A percentile compares a stretch with the other conserved stretches of the same genome.
These are phyloP conservation scores for Zaprionus camerounensis DNA, from an alignment of 1,140 invertebrate species.

Conservation along the genomic window DNA sequence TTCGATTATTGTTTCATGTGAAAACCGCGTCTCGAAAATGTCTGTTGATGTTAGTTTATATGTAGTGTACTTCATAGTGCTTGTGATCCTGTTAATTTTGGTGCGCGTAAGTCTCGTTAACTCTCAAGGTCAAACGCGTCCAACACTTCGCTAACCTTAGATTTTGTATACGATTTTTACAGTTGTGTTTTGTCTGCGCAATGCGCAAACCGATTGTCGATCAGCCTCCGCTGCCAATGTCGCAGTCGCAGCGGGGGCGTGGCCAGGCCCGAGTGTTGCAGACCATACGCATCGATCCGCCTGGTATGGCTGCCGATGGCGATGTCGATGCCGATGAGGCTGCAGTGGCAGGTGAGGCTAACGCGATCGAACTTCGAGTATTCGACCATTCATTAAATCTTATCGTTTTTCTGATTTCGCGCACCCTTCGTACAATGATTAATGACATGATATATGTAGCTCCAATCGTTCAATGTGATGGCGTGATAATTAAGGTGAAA, in stretches of 20 bases:
- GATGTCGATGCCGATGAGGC: neutral
- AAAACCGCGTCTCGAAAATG: constrained; percentile 9
- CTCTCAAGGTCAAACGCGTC: neutral
- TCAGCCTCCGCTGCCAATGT: constrained; percentile 1
- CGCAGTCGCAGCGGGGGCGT: constrained; percentile 13
- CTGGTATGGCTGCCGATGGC: constrained; percentile 11
- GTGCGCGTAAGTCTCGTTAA: constrained; percentile 28
- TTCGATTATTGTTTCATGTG: neutral
- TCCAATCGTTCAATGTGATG: neutral
- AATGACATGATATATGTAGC: constrained; percentile 29
- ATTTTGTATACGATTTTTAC: neutral
- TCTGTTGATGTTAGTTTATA: constrained; percentile 18
- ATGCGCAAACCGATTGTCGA: constrained; percentile 23
- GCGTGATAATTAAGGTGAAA: constrained; percentile 1
- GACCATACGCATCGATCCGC: constrained; percentile 42
- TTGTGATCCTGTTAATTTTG: constrained; percentile 27
- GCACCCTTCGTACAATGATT: constrained; percentile 2
- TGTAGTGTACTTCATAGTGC: constrained; percentile 13
- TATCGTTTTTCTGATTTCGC: constrained; percentile 11
- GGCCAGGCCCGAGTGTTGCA: constrained; percentile 20
- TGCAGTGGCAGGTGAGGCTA: constrained; percentile 29
- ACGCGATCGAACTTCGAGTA: neutral
- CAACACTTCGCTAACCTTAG: neutral
- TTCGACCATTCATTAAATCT: constrained; percentile 11
- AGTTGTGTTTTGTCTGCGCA: constrained; percentile 36